These are phyloP conservation scores for Hippotragus niger DNA, from an alignment of 2,113 vertebrate genomes.

Conservation along the genomic window DNA sequence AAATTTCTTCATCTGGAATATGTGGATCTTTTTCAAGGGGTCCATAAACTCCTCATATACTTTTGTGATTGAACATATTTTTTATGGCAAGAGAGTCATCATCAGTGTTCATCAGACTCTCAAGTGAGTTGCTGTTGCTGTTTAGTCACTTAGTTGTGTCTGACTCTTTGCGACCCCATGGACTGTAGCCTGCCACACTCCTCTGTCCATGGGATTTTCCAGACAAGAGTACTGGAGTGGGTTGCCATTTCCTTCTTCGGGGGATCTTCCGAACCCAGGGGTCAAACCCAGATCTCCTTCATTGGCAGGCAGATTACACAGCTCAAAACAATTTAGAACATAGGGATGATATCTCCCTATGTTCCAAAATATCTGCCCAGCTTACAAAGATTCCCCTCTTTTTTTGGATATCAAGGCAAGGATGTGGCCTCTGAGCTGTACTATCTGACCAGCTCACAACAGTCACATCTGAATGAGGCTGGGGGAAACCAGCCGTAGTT, in stretches of 20 bases:
- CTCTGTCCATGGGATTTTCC: neutral
- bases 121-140: neutral
- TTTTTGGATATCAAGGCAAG: neutral
- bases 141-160: fast-evolving
- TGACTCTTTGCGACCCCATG: neutral
- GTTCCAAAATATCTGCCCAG: neutral
- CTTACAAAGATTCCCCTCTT: neutral
- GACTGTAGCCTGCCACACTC: fast-evolving
- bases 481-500: neutral
- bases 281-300: neutral
- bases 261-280: neutral
- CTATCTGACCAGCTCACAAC: neutral
- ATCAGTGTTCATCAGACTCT: neutral
- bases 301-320: neutral
- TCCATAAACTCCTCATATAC: neutral
- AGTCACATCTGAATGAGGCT: neutral
- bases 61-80: neutral
- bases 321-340: neutral
- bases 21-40: neutral
- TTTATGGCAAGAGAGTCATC: neutral
- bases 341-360: neutral
- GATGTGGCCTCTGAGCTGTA: neutral
- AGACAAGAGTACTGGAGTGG: neutral
- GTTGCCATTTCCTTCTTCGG: neutral
- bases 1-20: neutral